Conservation (phyloP, 2,797 vertebrate genomes). For the Meda fulgida region DNA sequence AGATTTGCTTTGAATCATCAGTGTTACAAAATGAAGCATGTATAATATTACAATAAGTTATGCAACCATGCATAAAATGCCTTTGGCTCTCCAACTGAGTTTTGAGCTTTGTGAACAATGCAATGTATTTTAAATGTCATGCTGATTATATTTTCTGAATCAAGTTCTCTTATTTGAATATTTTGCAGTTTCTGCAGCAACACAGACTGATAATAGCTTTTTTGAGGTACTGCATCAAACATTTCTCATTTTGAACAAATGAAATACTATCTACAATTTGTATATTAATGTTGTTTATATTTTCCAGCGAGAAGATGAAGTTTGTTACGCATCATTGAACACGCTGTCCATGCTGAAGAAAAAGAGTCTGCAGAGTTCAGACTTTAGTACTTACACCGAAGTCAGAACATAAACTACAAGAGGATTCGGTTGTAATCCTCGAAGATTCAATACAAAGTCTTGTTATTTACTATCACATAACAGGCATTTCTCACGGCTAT, state of each 20-base stretch:
- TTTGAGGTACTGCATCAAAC: slow-evolving; percentile 3
- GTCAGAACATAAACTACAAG: not conserved
- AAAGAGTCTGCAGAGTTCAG: slow-evolving; percentile 11
- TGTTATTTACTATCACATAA: not conserved
- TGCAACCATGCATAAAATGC: not conserved
- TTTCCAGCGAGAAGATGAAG: slow-evolving; percentile 33
- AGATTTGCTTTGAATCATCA: not conserved
- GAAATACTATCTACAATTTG: not conserved
- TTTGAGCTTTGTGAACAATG: not conserved
- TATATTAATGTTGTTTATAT: not conserved
- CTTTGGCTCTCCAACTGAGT: not conserved
- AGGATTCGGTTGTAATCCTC: not conserved
- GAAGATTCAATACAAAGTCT: not conserved
- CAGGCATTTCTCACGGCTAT: not conserved
- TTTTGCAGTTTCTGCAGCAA: slow-evolving; percentile 18
- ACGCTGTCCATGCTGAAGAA: slow-evolving; percentile 10
- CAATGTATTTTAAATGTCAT: not conserved
- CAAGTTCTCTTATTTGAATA: not conserved
- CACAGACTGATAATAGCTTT: not conserved
- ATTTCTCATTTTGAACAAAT: not conserved
- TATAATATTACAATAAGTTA: not conserved
- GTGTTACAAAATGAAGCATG: not conserved
- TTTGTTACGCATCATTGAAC: slow-evolving; percentile 48
- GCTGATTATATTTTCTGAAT: not conserved
- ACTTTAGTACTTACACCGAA: slow-evolving; percentile 45